Evolutionary conservation across 2,888 invertebrate species (phyloP).

Genomic region (Macrosoma leucophasiata): DNA sequence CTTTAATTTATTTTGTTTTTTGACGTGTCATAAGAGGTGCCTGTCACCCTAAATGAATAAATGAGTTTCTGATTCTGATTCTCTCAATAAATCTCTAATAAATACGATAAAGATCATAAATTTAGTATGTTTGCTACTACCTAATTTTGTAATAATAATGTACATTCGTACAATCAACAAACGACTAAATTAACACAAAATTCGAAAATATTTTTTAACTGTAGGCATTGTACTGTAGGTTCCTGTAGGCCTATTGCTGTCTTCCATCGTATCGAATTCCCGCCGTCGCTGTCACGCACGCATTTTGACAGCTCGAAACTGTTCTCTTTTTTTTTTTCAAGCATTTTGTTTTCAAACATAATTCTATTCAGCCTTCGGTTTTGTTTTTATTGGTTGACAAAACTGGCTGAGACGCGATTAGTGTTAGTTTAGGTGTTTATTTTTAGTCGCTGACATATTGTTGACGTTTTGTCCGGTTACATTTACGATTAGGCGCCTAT

Average conservation of each 20-base stretch:
- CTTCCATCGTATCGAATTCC: conserved; percentile 43
- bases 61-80: too few relatives aligned
- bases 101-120: too few relatives aligned
- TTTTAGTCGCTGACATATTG: conserved; percentile 27
- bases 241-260: conserved; percentile 52
- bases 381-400: conserved; percentile 54
- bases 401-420: conserved; percentile 35
- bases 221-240: too few relatives aligned
- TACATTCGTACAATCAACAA: too few relatives aligned
- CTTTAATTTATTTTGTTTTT: too few relatives aligned
- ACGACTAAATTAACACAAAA: too few relatives aligned
- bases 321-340: conserved; percentile 40
- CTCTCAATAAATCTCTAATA: too few relatives aligned
- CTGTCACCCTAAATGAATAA: too few relatives aligned
- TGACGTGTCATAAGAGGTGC: too few relatives aligned
- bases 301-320: conserved; percentile 53
- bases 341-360: conserved; percentile 42
- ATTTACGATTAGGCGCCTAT: conserved; percentile 20
- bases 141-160: too few relatives aligned
- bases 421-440: conserved; percentile 39
- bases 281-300: conserved; percentile 57
- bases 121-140: conserved; percentile 6
- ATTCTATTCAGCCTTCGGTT: conserved; percentile 42
- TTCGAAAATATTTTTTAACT: conserved; percentile 44
- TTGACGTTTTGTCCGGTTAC: too few relatives aligned